These are phyloP conservation scores for Polyommatus icarus DNA, from an alignment of 2,888 invertebrate genomes.

Conservation along the genomic window DNA sequence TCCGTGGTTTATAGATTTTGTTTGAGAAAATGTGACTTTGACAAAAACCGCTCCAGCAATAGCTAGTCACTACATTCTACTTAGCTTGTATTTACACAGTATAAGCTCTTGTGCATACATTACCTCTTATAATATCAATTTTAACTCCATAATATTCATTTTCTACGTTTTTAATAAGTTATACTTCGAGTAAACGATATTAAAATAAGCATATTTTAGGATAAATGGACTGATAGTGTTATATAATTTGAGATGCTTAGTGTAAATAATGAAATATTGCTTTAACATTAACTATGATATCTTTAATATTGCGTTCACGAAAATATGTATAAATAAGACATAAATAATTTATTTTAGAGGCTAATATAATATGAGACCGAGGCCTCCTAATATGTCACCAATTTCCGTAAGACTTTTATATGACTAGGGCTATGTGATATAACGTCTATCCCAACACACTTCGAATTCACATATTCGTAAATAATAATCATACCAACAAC, in stretches of 20 bases:
- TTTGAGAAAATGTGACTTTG: background rate
- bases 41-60: background rate
- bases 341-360: slow-evolving; percentile 17
- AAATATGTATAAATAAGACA: slow-evolving; percentile 4
- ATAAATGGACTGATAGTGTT: slow-evolving; percentile 10
- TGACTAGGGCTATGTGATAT: slow-evolving; percentile 67
- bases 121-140: slow-evolving; percentile 23
- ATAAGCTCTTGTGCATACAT: slow-evolving; percentile 29
- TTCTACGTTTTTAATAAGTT: background rate
- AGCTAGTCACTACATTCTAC: slow-evolving; percentile 4
- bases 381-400: slow-evolving; percentile 5
- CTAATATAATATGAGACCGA: slow-evolving; percentile 2
- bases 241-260: slow-evolving; percentile 1
- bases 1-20: background rate
- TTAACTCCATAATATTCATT: background rate
- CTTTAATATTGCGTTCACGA: background rate
- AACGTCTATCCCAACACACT: slow-evolving; percentile 28
- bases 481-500: slow-evolving; percentile 8
- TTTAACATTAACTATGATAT: background rate
- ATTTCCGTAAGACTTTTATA: slow-evolving; percentile 29
- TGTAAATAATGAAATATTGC: slow-evolving; percentile 18
- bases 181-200: background rate
- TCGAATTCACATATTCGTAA: background rate
- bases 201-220: slow-evolving; percentile 19
- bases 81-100: slow-evolving; percentile 20